Conservation (phyloP, 2,113 vertebrate species). For the Dicentrarchus labrax region DNA sequence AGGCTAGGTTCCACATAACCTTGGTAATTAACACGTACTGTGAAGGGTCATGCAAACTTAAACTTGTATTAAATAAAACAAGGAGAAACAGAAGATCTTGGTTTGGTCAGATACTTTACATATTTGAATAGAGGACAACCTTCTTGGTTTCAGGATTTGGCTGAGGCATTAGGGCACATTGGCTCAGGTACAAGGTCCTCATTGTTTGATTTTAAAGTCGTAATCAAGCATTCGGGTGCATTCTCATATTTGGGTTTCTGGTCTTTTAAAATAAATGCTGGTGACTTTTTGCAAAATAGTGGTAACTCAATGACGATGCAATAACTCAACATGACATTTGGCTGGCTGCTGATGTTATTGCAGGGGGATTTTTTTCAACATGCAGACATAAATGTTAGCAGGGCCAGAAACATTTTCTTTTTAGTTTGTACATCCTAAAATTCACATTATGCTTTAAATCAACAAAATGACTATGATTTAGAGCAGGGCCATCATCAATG, state of each 20-base stretch:
- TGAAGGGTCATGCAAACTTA: constrained; percentile 12
- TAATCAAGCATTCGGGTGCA: constrained; percentile 7
- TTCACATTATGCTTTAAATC: not conserved
- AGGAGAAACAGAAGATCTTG: constrained; percentile 1
- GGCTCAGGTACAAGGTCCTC: constrained; percentile 34
- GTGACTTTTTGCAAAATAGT: constrained; percentile 21
- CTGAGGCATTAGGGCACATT: not conserved
- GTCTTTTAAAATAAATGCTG: constrained; percentile 7
- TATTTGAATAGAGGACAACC: too few species aligned
- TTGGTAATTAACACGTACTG: constrained; percentile 6
- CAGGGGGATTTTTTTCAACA: not conserved
- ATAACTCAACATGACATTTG: constrained; percentile 1
- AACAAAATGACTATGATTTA: not conserved
- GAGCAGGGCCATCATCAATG: not conserved
- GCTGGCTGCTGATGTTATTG: not conserved
- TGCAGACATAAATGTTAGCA: not conserved
- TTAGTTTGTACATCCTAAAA: not conserved
- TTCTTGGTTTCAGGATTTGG: not conserved
- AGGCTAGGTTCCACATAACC: constrained; percentile 4
- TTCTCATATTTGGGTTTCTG: constrained; percentile 7
- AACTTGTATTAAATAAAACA: not conserved
- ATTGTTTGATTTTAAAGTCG: constrained; percentile 36
- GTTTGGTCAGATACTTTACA: not conserved
- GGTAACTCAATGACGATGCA: not conserved
- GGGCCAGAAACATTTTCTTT: not conserved